Evolutionary conservation across 2,797 vertebrate species (phyloP).

Genomic region (Leucoraja ocellata): DNA sequence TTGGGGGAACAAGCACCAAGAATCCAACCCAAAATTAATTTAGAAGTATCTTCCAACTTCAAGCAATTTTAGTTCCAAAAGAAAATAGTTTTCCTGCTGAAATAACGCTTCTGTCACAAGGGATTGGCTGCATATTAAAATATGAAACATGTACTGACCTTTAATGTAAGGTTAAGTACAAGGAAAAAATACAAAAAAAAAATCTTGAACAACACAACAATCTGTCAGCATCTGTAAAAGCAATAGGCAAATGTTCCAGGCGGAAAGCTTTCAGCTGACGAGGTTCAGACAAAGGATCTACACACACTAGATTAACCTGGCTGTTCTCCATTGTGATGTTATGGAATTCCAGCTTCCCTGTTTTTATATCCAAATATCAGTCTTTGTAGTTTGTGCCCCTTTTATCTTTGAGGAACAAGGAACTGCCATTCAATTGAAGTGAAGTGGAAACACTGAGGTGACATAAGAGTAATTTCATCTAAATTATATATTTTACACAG

Average conservation of each 20-base stretch:
- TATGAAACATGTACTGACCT: background rate
- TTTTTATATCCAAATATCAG: background rate
- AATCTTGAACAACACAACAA: background rate
- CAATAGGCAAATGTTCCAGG: background rate
- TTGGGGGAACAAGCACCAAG: background rate
- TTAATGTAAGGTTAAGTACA: slow-evolving; percentile 3
- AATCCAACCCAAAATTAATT: slow-evolving; percentile 10
- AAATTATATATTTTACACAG: background rate
- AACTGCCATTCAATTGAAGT: background rate
- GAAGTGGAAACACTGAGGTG: background rate
- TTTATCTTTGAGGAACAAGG: background rate
- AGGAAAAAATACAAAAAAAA: background rate
- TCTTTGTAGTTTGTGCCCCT: background rate
- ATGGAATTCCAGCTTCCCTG: background rate
- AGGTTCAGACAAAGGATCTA: background rate
- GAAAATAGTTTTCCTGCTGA: background rate
- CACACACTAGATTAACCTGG: background rate
- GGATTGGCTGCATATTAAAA: background rate
- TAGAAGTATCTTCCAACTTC: background rate
- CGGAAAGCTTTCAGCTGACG: background rate
- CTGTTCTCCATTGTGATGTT: background rate
- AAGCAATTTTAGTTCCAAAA: slow-evolving; percentile 16
- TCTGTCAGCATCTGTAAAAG: background rate
- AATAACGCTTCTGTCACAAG: background rate
- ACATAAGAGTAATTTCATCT: background rate